Percentiles rank a stretch among this genome's conserved stretches.
Conservation (phyloP, 2,888 invertebrate genomes). For the Philonicus albiceps region DNA sequence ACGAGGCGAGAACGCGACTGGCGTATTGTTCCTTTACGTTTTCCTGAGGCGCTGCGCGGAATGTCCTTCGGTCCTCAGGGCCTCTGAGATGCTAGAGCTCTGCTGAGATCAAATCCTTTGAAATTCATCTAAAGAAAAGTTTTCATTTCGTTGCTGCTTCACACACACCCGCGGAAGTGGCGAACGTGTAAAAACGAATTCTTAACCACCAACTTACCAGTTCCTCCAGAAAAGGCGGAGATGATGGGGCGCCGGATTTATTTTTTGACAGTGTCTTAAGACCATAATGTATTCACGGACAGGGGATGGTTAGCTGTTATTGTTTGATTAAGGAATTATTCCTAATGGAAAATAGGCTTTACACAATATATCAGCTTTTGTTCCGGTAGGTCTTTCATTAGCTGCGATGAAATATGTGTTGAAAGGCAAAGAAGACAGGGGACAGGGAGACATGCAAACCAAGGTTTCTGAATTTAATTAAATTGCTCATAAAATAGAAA, state of each 20-base stretch:
- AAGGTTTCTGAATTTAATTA: neutral
- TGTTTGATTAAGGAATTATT: slow-evolving; percentile 21
- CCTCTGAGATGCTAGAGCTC: neutral
- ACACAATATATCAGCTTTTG: neutral
- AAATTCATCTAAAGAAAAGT: neutral
- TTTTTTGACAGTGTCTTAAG: neutral
- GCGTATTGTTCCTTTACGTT: neutral
- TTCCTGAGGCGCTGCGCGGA: neutral
- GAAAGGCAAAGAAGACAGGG: too few species aligned
- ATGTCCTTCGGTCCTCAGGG: neutral
- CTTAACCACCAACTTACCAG: neutral
- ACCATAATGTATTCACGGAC: neutral
- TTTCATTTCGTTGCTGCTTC: neutral
- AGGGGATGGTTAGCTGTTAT: neutral
- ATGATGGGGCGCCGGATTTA: neutral
- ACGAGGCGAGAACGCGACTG: neutral
- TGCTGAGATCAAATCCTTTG: slow-evolving; percentile 22
- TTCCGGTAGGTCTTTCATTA: neutral
- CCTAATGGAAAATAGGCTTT: slow-evolving; percentile 3
- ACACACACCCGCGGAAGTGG: neutral
- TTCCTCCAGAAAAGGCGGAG: neutral
- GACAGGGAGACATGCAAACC: too few species aligned
- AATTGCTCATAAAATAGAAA: neutral
- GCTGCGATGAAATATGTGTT: neutral
- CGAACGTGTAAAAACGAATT: neutral